A percentile compares a stretch with the other conserved stretches of the same genome.
Evolutionary conservation across 1,140 invertebrate genomes (phyloP).

Genomic region (Paramacrobiotus metropolitanus): DNA sequence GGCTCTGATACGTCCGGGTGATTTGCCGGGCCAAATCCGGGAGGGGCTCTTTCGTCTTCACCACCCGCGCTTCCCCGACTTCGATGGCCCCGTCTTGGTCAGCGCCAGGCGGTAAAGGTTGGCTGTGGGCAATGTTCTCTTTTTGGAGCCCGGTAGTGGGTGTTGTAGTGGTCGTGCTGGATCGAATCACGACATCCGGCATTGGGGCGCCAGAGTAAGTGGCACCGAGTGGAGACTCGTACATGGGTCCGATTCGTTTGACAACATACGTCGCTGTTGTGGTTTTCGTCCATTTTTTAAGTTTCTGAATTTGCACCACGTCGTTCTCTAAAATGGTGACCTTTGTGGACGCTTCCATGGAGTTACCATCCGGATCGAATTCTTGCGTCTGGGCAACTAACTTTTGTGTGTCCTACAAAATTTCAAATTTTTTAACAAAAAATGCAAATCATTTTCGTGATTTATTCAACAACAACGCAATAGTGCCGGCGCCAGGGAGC

Average conservation of each 20-base stretch:
- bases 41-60: neutral
- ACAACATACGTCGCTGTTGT: neutral
- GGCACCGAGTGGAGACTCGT: neutral
- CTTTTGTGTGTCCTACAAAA: conserved; percentile 5
- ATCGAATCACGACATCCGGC: too few relatives aligned
- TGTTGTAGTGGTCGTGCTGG: neutral
- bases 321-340: conserved; percentile 3
- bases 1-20: neutral
- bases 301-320: neutral
- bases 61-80: neutral
- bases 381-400: neutral
- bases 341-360: neutral
- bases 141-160: neutral
- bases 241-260: neutral
- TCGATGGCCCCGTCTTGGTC: neutral
- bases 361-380: neutral
- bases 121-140: neutral
- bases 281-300: neutral
- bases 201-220: neutral
- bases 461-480: too few relatives aligned
- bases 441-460: too few relatives aligned
- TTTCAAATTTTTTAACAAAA: too few relatives aligned
- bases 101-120: neutral
- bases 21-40: neutral
- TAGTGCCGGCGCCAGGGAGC: too few relatives aligned